Evolutionary conservation across 2,113 vertebrate genomes (phyloP).

Genomic region (Bubo blakistoni): DNA sequence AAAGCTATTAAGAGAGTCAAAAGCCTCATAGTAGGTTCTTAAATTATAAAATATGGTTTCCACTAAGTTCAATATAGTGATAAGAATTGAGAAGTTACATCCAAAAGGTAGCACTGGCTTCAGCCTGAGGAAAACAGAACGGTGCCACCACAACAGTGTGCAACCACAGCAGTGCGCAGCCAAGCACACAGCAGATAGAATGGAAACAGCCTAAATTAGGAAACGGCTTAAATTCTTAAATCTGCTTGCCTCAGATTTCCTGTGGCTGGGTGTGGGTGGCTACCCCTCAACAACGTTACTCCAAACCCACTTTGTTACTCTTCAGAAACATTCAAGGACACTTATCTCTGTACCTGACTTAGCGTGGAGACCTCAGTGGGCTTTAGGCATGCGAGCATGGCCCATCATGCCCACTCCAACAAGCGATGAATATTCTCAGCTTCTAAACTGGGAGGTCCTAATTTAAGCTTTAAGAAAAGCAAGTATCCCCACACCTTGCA

Average conservation of each 20-base stretch:
- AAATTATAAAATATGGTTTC: not conserved
- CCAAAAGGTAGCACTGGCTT: not conserved
- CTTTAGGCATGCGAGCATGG: not conserved
- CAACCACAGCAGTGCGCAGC: not conserved
- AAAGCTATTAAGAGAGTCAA: not conserved
- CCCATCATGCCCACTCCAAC: not conserved
- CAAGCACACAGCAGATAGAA: not conserved
- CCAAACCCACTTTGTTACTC: not conserved
- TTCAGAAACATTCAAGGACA: not conserved
- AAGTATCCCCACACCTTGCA: conserved; percentile 22
- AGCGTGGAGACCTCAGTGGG: not conserved
- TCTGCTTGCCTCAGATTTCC: not conserved
- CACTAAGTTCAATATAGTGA: not conserved
- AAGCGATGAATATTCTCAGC: not conserved
- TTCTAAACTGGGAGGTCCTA: not conserved
- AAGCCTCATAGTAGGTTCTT: not conserved
- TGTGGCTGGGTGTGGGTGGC: not conserved
- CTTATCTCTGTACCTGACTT: not conserved
- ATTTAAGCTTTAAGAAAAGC: not conserved
- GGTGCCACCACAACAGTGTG: not conserved
- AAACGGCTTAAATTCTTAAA: not conserved
- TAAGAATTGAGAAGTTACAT: not conserved
- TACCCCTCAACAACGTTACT: not conserved
- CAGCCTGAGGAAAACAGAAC: not conserved
- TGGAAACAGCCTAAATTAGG: not conserved